Evolutionary conservation across 2,113 vertebrate species (phyloP).

Genomic region (Nettapus auritus): DNA sequence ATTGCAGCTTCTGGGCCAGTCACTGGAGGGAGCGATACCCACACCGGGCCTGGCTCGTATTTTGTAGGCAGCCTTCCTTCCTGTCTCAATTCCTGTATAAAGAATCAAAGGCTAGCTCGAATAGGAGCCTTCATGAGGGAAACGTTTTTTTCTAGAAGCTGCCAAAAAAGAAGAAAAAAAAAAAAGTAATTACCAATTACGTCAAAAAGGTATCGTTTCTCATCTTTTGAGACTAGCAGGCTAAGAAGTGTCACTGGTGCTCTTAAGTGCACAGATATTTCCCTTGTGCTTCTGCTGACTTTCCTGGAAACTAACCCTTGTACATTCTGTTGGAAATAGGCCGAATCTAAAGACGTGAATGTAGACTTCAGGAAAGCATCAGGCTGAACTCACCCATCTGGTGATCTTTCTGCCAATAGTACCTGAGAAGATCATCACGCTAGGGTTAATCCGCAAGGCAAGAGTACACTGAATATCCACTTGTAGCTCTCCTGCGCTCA

Average conservation of each 20-base stretch:
- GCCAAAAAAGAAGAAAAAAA: accelerated
- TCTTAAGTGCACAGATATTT: background rate
- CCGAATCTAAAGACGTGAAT: background rate
- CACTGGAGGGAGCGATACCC: background rate
- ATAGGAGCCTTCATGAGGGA: background rate
- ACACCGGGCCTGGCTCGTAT: accelerated
- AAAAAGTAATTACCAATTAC: background rate
- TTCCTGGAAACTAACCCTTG: background rate
- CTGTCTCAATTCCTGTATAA: background rate
- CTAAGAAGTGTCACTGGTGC: background rate
- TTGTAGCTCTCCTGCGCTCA: background rate
- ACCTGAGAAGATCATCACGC: background rate
- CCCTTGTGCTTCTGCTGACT: background rate
- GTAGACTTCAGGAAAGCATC: background rate
- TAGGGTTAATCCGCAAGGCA: background rate
- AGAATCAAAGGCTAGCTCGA: background rate
- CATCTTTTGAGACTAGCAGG: background rate
- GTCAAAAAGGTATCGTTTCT: background rate
- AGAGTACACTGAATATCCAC: background rate
- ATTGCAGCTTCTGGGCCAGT: background rate
- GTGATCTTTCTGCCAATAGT: background rate
- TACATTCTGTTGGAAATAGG: background rate
- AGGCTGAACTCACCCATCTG: background rate
- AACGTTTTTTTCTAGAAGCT: background rate
- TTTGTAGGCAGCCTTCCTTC: background rate